Percentiles rank a stretch among this genome's conserved stretches.
These are phyloP conservation scores for Poeciliopsis turneri DNA, from an alignment of 2,797 vertebrate species.

Conservation along the genomic window DNA sequence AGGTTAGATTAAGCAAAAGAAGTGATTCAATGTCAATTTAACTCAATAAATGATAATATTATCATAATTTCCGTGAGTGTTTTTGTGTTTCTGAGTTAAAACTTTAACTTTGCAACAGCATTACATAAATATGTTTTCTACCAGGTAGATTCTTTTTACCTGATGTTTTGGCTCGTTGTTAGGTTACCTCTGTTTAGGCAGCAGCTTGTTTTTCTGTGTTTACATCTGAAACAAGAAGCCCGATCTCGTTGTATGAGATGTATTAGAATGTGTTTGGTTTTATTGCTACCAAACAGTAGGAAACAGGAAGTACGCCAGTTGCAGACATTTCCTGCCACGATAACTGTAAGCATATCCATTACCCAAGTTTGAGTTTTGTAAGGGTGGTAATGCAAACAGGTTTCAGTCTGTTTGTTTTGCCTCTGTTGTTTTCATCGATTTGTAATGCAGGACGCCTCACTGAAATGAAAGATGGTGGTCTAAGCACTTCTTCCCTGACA, in stretches of 20 bases:
- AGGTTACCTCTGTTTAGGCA: not conserved
- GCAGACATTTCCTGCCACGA: not conserved
- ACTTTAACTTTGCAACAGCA: not conserved
- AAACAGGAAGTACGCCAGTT: not conserved
- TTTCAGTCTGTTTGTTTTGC: not conserved
- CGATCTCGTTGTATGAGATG: not conserved
- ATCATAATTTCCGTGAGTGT: not conserved
- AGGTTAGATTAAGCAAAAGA: not conserved
- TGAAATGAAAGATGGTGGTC: not conserved
- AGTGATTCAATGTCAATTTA: not conserved
- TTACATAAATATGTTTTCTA: not conserved
- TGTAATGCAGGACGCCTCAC: not conserved
- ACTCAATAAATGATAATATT: not conserved
- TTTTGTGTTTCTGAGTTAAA: not conserved
- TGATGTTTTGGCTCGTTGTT: not conserved
- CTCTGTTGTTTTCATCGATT: not conserved
- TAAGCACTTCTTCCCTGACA: not conserved
- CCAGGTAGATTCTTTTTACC: not conserved
- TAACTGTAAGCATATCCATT: not conserved
- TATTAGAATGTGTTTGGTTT: not conserved
- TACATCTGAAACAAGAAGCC: not conserved
- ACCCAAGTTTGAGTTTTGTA: not conserved
- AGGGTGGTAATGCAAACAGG: not conserved
- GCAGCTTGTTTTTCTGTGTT: not conserved
- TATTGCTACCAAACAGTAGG: not conserved